Conservation (phyloP, 2,797 vertebrate genomes). For the Pogonophryne albipinna region DNA sequence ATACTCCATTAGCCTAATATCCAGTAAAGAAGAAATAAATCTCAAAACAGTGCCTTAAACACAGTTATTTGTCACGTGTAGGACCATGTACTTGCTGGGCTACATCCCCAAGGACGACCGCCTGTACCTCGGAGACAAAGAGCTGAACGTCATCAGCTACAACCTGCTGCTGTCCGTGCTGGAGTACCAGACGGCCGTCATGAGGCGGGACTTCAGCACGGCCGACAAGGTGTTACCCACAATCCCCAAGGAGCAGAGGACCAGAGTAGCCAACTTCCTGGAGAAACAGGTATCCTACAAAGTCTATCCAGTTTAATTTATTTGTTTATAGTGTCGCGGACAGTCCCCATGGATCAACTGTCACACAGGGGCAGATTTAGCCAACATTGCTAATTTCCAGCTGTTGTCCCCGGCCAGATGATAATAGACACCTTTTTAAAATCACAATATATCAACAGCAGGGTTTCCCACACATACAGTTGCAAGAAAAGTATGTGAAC, state of each 20-base stretch:
- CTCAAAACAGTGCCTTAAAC: neutral
- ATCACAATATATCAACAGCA: too few relatives aligned
- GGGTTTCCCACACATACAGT: too few relatives aligned
- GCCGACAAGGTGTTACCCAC: constrained; percentile 94
- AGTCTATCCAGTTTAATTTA: too few relatives aligned
- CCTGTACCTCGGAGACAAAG: constrained; percentile 94
- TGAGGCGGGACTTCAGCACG: constrained; percentile 94
- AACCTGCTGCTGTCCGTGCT: constrained; percentile 93
- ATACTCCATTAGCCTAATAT: too few relatives aligned
- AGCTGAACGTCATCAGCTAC: constrained; percentile 93
- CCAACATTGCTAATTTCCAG: too few relatives aligned
- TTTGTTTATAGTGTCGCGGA: too few relatives aligned
- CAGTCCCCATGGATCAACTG: too few relatives aligned
- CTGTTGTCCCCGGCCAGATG: too few relatives aligned
- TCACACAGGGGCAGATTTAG: too few relatives aligned
- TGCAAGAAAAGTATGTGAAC: too few relatives aligned
- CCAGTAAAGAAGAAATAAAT: too few relatives aligned
- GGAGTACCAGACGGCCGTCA: constrained; percentile 95
- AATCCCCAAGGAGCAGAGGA: constrained; percentile 94
- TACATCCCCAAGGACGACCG: constrained; percentile 96
- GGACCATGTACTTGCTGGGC: constrained; percentile 94
- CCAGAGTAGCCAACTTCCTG: constrained; percentile 92
- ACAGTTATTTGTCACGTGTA: constrained; percentile 46
- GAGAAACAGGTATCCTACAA: constrained; percentile 89
- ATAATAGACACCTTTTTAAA: too few relatives aligned